Evolutionary conservation across 53 echinoderm and acorn worm genomes (phyloP).

Genomic region (Paelopatides confundens): DNA sequence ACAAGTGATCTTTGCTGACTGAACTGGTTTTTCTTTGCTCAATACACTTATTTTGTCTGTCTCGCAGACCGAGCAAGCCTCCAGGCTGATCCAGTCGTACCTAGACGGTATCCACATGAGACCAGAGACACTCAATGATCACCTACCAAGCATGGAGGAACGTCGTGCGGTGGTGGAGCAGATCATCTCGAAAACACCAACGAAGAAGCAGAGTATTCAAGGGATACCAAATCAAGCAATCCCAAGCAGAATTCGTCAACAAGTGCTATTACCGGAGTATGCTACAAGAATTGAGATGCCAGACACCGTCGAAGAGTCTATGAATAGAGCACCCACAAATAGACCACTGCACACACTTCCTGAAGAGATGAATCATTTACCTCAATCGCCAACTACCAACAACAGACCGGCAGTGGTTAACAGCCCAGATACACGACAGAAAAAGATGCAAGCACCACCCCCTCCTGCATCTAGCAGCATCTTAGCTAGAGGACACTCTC

Average conservation of each 20-base stretch:
- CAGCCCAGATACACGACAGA: background rate
- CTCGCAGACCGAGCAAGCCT: constrained; percentile 15
- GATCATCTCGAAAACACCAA: background rate
- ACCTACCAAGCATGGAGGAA: constrained; percentile 12
- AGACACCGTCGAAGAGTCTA: background rate
- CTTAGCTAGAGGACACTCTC: background rate
- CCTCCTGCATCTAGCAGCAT: constrained; percentile 19
- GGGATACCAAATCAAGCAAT: background rate
- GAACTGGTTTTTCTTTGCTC: no score
- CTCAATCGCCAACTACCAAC: background rate
- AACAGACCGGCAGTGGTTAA: background rate
- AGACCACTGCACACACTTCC: background rate
- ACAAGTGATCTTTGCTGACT: no score
- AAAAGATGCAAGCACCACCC: background rate
- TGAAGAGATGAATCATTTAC: background rate
- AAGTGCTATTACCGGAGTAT: background rate
- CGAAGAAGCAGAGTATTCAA: background rate
- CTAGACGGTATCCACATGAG: background rate
- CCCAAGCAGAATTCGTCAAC: background rate
- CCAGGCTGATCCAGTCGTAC: constrained; percentile 6
- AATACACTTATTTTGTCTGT: background rate
- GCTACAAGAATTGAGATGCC: background rate
- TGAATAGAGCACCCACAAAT: background rate
- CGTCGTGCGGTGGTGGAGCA: constrained; percentile 5
- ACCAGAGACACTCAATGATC: background rate